Conservation (phyloP, 1,140 invertebrate species). For the Ptiloglossa arizonensis region DNA sequence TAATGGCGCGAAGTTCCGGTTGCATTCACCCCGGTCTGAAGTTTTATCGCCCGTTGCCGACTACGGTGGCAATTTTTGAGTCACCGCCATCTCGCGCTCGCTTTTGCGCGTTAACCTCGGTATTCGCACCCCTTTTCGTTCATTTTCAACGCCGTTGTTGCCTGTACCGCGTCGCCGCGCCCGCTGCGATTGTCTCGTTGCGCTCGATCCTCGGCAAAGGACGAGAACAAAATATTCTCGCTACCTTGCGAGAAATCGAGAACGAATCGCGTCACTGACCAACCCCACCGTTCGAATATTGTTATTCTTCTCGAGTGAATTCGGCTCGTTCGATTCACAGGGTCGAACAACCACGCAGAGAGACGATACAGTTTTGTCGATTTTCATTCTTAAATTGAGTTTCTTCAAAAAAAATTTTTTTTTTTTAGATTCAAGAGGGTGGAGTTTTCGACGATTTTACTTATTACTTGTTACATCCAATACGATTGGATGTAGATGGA, state of each 20-base stretch:
- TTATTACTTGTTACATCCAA: too few relatives aligned
- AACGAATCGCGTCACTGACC: constrained; percentile 3
- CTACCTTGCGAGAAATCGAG: background rate
- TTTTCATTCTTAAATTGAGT: too few relatives aligned
- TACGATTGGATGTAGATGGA: too few relatives aligned
- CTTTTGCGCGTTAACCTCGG: constrained; percentile 49
- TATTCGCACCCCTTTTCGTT: constrained; percentile 32
- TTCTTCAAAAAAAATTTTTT: too few relatives aligned
- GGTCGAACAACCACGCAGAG: too few relatives aligned
- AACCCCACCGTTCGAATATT: background rate
- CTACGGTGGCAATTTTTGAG: constrained; percentile 67
- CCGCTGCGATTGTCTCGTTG: constrained; percentile 2
- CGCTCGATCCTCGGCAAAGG: background rate
- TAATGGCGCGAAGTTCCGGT: constrained; percentile 76
- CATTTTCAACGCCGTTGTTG: constrained; percentile 15
- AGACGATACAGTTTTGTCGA: too few relatives aligned
- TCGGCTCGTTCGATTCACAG: too few relatives aligned
- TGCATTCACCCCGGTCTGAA: constrained; percentile 62
- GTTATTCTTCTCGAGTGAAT: background rate
- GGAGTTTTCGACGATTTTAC: too few relatives aligned
- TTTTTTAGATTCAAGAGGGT: too few relatives aligned
- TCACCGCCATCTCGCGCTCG: constrained; percentile 31
- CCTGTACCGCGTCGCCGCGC: background rate
- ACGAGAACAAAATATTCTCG: background rate
- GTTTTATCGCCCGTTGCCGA: constrained; percentile 70